These are phyloP conservation scores for Prosopocoilus inquinatus DNA, from an alignment of 2,888 invertebrate genomes.

Conservation along the genomic window DNA sequence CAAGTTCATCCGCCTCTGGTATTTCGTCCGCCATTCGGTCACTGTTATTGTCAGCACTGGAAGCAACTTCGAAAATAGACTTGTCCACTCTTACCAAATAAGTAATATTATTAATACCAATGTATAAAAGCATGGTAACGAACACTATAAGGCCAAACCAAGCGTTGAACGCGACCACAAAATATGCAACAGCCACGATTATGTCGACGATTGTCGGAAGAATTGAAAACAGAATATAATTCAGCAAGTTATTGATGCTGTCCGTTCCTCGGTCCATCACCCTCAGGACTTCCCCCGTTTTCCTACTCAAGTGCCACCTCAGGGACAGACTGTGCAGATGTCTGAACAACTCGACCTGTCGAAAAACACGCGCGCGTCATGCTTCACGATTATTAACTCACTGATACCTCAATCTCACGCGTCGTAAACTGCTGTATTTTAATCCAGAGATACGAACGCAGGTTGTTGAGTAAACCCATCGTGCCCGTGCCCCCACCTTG, in stretches of 20 bases:
- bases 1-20: constrained; percentile 88
- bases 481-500: constrained; percentile 93
- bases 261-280: constrained; percentile 98
- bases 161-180: constrained; percentile 81
- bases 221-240: constrained; percentile 90
- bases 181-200: constrained; percentile 84
- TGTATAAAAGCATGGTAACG: constrained; percentile 87
- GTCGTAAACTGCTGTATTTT: constrained; percentile 94
- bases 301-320: constrained; percentile 91
- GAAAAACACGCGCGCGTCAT: constrained; percentile 25
- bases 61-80: no score
- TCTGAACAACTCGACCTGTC: constrained; percentile 74
- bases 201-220: constrained; percentile 92
- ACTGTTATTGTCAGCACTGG: constrained; percentile 80
- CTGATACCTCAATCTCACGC: constrained; percentile 75
- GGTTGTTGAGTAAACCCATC: constrained; percentile 90
- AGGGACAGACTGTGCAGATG: constrained; percentile 90
- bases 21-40: constrained; percentile 99
- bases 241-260: constrained; percentile 91
- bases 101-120: constrained; percentile 60
- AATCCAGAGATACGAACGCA: constrained; percentile 92
- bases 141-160: constrained; percentile 97
- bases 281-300: constrained; percentile 94
- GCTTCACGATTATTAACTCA: not conserved
- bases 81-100: not conserved